A percentile compares a stretch with the other conserved stretches of the same genome.
Evolutionary conservation across 2,113 vertebrate genomes (phyloP).

Genomic region (Salminus brasiliensis): DNA sequence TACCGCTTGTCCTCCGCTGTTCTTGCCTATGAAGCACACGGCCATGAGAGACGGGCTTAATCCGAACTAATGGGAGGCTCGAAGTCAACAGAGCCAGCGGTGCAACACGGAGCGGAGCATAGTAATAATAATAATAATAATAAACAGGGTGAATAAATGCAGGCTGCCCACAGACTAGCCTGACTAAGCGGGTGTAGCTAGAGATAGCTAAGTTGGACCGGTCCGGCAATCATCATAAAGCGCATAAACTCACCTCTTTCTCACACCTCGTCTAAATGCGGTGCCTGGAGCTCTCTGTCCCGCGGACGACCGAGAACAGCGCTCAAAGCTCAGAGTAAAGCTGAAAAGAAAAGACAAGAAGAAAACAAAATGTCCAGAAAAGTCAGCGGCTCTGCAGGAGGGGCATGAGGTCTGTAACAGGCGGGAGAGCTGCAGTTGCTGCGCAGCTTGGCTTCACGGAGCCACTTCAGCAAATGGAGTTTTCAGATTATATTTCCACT

Average conservation of each 20-base stretch:
- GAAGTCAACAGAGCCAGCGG: no score
- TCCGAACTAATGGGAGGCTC: no score
- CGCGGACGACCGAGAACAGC: conserved; percentile 41
- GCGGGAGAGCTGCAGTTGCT: conserved; percentile 2
- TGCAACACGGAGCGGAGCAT: no score
- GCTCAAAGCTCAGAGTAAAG: no score
- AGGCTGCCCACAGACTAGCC: not conserved
- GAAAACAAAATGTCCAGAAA: conserved; percentile 41
- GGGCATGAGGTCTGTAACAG: not conserved
- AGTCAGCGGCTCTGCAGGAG: conserved; percentile 33
- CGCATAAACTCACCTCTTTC: conserved; percentile 69
- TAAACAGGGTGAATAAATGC: no score
- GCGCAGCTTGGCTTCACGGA: conserved; percentile 37
- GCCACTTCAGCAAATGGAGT: conserved; percentile 71
- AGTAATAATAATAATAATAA: no score
- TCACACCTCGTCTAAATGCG: conserved; percentile 56
- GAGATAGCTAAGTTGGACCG: no score
- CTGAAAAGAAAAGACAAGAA: not conserved
- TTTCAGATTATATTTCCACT: conserved; percentile 82
- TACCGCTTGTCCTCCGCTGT: not conserved
- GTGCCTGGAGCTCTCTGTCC: conserved; percentile 57
- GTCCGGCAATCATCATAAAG: not conserved
- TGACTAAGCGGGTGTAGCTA: no score
- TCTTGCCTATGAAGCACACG: not conserved
- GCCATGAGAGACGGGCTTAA: not conserved